phyloP scores from a whole-genome alignment of 2,888 invertebrate species.

The Polyploca ridens region DNA sequence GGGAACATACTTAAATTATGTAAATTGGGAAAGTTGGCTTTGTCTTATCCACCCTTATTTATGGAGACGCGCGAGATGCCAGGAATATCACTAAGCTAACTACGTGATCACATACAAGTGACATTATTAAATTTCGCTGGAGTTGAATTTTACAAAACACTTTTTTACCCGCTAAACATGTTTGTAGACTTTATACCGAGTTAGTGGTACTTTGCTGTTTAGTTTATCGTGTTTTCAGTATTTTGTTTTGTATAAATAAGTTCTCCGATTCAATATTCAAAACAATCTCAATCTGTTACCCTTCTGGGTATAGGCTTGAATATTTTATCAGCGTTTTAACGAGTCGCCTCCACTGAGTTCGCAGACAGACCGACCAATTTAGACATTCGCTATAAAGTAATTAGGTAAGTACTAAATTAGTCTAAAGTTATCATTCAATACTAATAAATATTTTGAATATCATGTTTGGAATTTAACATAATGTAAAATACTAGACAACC shows the following conservation, averaged over 20 bases:
- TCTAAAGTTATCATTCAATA: neutral
- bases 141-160: too few species aligned
- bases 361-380: neutral
- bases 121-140: too few species aligned
- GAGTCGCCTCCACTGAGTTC: neutral
- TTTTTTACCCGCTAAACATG: too few species aligned
- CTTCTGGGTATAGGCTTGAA: neutral
- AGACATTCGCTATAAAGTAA: neutral
- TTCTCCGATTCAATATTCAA: neutral
- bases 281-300: neutral
- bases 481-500: too few species aligned
- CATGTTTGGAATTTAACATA: too few species aligned
- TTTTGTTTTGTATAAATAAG: neutral
- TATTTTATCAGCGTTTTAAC: neutral
- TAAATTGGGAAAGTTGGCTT: neutral
- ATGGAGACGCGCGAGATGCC: neutral
- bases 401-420: neutral
- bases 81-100: neutral
- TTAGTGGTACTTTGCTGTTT: neutral
- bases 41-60: neutral
- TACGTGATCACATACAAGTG: neutral
- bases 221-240: neutral
- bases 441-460: too few species aligned
- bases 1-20: constrained; percentile 3
- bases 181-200: too few species aligned